Percentiles rank a stretch among this genome's conserved stretches.
phyloP scores from a whole-genome alignment of 2,113 vertebrate species.

The Lynx canadensis region DNA sequence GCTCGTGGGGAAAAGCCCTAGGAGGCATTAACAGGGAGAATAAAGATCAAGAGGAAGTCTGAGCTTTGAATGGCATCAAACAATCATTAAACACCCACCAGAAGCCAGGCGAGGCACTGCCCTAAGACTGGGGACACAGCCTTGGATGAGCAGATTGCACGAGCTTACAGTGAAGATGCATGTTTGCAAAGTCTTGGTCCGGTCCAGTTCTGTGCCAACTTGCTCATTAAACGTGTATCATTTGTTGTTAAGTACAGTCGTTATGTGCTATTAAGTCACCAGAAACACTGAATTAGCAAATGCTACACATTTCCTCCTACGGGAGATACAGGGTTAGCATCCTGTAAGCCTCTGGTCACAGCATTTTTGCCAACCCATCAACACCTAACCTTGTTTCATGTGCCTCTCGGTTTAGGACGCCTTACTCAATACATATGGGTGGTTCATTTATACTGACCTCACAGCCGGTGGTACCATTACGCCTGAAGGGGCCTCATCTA shows the following conservation, averaged over 20 bases:
- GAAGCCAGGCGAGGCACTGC: background rate
- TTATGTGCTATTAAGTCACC: background rate
- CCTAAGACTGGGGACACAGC: background rate
- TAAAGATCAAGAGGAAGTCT: background rate
- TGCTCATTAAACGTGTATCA: background rate
- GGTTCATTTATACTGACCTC: background rate
- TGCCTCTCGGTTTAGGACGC: background rate
- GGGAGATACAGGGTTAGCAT: background rate
- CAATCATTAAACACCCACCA: background rate
- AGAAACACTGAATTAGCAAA: background rate
- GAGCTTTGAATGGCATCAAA: background rate
- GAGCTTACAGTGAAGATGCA: background rate
- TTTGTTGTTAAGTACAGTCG: background rate
- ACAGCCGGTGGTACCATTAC: background rate
- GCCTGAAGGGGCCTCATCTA: no score
- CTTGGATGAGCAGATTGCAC: background rate
- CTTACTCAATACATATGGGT: background rate
- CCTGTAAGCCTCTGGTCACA: background rate
- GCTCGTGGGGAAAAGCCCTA: background rate
- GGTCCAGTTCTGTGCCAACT: background rate
- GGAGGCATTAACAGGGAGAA: background rate
- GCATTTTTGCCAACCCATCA: background rate
- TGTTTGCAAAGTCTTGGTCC: background rate
- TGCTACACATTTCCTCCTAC: no score
- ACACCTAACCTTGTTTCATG: background rate